Evolutionary conservation across 35 echinoderm and acorn worm genomes (phyloP), one percentile per base, ranked within the genome.

Genomic region (Strongylocentrotus purpuratus): DNA sequence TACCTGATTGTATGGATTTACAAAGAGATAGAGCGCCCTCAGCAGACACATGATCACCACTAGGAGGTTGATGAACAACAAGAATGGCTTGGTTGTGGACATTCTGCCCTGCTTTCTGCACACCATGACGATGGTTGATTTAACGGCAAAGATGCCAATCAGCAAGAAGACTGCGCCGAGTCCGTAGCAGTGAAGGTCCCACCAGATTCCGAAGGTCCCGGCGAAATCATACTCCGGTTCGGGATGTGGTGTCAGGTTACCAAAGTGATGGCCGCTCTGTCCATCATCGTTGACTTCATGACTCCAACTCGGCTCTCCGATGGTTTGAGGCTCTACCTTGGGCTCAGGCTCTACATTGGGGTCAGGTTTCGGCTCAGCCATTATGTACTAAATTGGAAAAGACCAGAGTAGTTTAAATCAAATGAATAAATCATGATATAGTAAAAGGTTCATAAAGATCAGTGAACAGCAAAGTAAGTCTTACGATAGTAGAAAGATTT

Each of bases 1-100:
- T 2, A 14, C 35, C 20, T 48, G 87, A 48, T 89, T 61, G n/a
- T 96, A 94, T 48, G 87, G 94, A 35, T 96, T 85, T 85, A 96
- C 93, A 71, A 92, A 96, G 85, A 96, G 94, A 48, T 96, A 96
- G 25, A 94, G 31, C 28, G 94, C 92, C 33, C 96, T 58, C 1
- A 86, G 58, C 10, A 94, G 35, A 7, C 96, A 94, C 32, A 96
- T 5, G 28, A 65, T 78, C 9, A 86, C 71, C 46, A 92, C 93
- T 0, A 96, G 96, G 33, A 86, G 7, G 32, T 96, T 96, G 31
- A 96, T 95, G 9, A 94, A 86, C 0, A 96, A 5, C 12, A 96
- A 47, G 94, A 94, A 96, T 2, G 96, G 88, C 15, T 85, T 48
- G 15, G 91, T 96, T 2, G 48, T 61, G 31, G 94, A 25, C 45